Evolutionary conservation across 1,140 invertebrate genomes (phyloP), one percentile per base, ranked within the genome.

Genomic region (Magallana gigas): DNA sequence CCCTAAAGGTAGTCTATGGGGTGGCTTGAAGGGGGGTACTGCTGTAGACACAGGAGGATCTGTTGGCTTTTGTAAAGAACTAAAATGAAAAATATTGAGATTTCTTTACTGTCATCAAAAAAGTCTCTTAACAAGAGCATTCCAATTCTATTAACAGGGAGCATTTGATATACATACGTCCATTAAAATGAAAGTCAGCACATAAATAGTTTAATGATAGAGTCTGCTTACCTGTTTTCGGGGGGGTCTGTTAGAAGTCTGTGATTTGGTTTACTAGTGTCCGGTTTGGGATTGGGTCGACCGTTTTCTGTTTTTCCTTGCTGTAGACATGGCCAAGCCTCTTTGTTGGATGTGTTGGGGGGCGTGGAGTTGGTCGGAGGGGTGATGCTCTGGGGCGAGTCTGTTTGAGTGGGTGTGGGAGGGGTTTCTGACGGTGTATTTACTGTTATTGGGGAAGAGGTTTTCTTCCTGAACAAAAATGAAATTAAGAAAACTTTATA

Each of bases 401-500:
- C 57, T 60, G 57, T 57, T 36, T 84, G 83, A 29, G 58, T 18
- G 16, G 83, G 83, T 11, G 83, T 84, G n/a, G 56, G 57, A 60
- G 68, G 68, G 7, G 68, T 76, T 0, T 36, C 83, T 60, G 57
- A 62, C 8, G 83, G 83, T 14, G 83, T 57, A n/a, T 90, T 76
- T 56, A 90, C 88, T 71, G 91, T 91, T 86, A 89, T 83, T 58
- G 93, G 92, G 0, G 93, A 93, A 8, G 88, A 87, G 9, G 91
- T 87, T 85, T 94, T 93, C 86, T 93, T 94, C 85, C 92, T 93
- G 85, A 97, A 88, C 95, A 57, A 83, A 80, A 87, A 58, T 85
- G 56, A 57, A 8, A 48, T 23, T 48, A 48, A 48, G 5, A 48
- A 48, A 2, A 48, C 5, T 2, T 48, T 48, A 48, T 48, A 1